A percentile compares a stretch with the other conserved stretches of the same genome.
phyloP scores from a whole-genome alignment of 2,888 invertebrate genomes.

The Petrolisthes cinctipes region DNA sequence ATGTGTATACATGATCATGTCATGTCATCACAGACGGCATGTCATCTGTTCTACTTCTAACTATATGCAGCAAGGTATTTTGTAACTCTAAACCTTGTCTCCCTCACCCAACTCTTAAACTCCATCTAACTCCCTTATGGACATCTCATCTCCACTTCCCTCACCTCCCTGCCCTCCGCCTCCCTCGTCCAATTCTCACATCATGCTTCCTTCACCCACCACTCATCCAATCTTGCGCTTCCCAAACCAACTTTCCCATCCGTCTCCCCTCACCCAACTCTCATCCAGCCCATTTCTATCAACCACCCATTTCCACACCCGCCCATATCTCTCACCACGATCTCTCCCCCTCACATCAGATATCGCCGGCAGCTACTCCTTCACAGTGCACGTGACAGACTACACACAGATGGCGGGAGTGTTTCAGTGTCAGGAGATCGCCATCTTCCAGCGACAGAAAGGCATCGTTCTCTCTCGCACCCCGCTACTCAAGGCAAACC shows the following conservation, averaged over 20 bases:
- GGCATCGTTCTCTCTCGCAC: conserved; percentile 51
- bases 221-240: background rate
- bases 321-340: background rate
- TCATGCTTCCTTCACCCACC: background rate
- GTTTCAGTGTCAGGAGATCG: conserved; percentile 81
- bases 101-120: no score
- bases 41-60: no score
- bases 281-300: background rate
- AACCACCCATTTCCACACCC: no score
- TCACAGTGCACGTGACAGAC: conserved; percentile 74
- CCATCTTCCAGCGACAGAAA: conserved; percentile 48
- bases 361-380: conserved; percentile 40
- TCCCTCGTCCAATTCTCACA: background rate
- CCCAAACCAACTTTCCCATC: background rate
- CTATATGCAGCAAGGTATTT: no score
- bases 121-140: no score
- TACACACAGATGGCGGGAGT: conserved; percentile 81
- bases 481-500: conserved; percentile 20
- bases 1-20: no score
- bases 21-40: no score
- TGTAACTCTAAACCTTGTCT: no score
- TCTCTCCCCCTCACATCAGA: conserved; percentile 9
- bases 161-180: background rate
- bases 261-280: background rate
- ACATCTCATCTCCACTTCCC: no score